Base-by-base conservation (phyloP, 2,888 invertebrate species). In the Phaedon cochleariae region DNA sequence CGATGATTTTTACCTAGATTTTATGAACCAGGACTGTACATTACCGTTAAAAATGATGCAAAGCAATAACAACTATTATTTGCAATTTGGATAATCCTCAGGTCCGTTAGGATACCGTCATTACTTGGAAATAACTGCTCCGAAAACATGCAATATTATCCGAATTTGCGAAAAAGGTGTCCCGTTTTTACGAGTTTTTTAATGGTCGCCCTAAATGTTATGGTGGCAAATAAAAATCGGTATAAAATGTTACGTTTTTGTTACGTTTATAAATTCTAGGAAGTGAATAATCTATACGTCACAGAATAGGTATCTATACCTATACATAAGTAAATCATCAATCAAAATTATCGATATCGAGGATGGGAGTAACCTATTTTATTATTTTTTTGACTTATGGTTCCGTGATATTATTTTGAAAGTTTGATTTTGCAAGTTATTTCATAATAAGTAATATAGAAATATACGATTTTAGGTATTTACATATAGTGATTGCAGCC, bases 21-120 rank as follows among this genome's bases (percentile, higher is more conserved):
- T 41, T 41, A 41, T 15, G 41, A 41, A 41, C 41, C 15, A 41
- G 41, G 41, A 10, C 15, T 1, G n/a, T 57, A 15, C 15, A 20
- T 22, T 57, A 21, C 22, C 45, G 37, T 45, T 46, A 41, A 57
- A 57, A 57, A 45, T 29, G 22, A 45, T 57, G 57, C 55, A 55
- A 46, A 57, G 45, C 45, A 26, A 45, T 26, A 26, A 45, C 26
- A 26, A 18, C 26, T 45, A 57, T 57, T 45, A 46, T 57, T 26
- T 21, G 57, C 57, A 57, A 57, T 57, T 57, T 45, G 18, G 57
- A 21, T 17, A 12, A 6, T 41, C 7, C 57, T 9, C 17, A 5
- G 5, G 45, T 22, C 55, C 55, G 55, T 45, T 57, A 57, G 17
- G 20, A 34, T 22, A 10, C 9, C 9, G 21, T 55, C 21, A 46